Conservation (phyloP, 2,113 vertebrate species). For the Prionailurus bengalensis region DNA sequence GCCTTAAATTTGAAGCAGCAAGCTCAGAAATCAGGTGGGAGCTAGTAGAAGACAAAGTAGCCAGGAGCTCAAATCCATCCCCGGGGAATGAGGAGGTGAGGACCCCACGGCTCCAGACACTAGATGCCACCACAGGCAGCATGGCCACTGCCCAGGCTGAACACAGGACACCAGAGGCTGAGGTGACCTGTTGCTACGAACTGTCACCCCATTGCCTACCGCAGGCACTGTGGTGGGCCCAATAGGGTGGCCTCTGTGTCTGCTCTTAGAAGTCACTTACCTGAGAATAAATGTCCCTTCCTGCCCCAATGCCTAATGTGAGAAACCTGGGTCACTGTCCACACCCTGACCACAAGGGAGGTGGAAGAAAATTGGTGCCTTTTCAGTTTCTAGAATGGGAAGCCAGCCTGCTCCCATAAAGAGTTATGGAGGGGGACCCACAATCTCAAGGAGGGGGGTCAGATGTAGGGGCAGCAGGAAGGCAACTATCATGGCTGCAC, state of each 20-base stretch:
- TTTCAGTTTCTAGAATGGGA: background rate
- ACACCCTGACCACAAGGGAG: background rate
- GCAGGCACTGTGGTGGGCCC: background rate
- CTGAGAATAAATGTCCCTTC: background rate
- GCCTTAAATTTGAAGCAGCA: background rate
- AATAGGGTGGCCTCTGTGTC: background rate
- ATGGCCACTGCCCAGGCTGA: background rate
- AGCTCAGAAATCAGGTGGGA: constrained; percentile 23
- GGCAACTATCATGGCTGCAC: background rate
- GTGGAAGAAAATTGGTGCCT: background rate
- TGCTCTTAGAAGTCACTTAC: background rate
- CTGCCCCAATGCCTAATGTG: background rate
- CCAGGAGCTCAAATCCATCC: background rate
- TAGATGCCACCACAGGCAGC: background rate
- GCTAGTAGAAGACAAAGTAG: background rate
- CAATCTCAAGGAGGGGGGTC: background rate
- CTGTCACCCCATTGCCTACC: background rate
- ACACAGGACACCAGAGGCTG: background rate
- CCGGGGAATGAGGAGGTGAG: background rate
- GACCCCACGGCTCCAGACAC: background rate
- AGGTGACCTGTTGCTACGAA: background rate
- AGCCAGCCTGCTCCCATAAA: background rate
- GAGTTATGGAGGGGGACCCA: background rate
- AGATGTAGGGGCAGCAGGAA: background rate
- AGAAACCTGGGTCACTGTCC: background rate